These are phyloP conservation scores for Chironomus riparius DNA, from an alignment of 2,888 invertebrate genomes.

Conservation along the genomic window DNA sequence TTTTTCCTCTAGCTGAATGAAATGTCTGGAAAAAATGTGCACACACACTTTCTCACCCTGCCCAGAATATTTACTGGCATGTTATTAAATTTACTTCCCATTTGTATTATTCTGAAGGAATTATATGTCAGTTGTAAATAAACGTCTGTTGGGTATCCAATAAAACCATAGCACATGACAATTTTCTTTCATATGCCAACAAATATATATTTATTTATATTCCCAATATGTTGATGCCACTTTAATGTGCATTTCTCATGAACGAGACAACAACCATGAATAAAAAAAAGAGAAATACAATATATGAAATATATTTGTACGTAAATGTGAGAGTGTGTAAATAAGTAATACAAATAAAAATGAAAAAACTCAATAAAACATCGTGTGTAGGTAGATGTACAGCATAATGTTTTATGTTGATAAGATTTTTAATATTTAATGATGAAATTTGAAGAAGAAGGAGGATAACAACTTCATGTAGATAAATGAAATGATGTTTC, in stretches of 20 bases:
- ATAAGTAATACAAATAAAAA: too few relatives aligned
- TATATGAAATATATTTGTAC: too few relatives aligned
- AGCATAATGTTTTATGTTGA: conserved; percentile 1
- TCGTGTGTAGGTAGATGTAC: background rate
- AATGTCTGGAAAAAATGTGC: too few relatives aligned
- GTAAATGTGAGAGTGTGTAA: too few relatives aligned
- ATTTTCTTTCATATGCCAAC: background rate
- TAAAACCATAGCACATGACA: background rate
- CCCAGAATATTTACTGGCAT: background rate
- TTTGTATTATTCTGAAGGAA: background rate
- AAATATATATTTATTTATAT: background rate
- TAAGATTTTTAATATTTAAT: conserved; percentile 17
- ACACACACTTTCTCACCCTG: background rate
- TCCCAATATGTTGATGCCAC: conserved; percentile 17
- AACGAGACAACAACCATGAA: background rate
- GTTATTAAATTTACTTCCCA: conserved; percentile 20
- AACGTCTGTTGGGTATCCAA: background rate
- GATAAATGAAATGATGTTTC: too few relatives aligned
- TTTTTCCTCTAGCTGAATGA: too few relatives aligned
- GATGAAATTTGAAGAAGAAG: background rate
- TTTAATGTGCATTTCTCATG: conserved; percentile 23
- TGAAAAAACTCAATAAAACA: too few relatives aligned
- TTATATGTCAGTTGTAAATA: background rate
- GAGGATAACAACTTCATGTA: background rate
- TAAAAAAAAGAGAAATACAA: background rate